Base-by-base conservation (phyloP, 2,888 invertebrate species). In the Fissipunctia ypsillon region DNA sequence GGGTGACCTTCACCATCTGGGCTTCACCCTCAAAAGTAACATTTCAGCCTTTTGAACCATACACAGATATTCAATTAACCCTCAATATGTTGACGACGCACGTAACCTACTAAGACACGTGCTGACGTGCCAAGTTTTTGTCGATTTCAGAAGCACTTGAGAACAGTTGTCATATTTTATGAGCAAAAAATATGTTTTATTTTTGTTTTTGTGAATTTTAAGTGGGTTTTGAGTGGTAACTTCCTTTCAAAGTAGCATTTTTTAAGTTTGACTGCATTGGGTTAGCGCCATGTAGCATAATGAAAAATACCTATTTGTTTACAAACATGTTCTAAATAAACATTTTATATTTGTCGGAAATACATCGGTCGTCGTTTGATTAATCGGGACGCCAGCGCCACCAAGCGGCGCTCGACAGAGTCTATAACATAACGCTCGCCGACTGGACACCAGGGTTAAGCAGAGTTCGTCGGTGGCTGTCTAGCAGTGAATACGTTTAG, bases 21-120 rank as follows among this genome's bases (percentile, higher is more conserved):
- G 22, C 1, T 61, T 48, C 35, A 80, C 81, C 70, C 80, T 78
- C 70, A 54, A 59, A 28, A 19, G 19, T 48, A 56, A 66, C 14
- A 59, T 76, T 65, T 57, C 52, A 69, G 78, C 57, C 68, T 81
- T 71, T 71, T 69, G 71, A 81, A 69, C 68, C 14, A n/a, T 25
- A 94, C 94, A 94, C 75, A 91, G 80, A 89, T 91, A 88, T 86
- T 91, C 94, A 93, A 93, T 95, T 94, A 93, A 89, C 84, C 83
- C 83, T 85, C 84, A 89, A 81, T 60, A 79, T 59, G 73, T 78
- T 84, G 87, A 80, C 67, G 50, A 87, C 91, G 92, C 82, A 87
- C 92, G 92, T 66, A 28, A 59, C 65, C 69, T 89, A 81, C 91
- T 89, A 89, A 63, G 88, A 14, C 31, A 81, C 93, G n/a, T n/a